Evolutionary conservation across 1,140 invertebrate genomes (phyloP).

Genomic region (Drosophila tsacasi): DNA sequence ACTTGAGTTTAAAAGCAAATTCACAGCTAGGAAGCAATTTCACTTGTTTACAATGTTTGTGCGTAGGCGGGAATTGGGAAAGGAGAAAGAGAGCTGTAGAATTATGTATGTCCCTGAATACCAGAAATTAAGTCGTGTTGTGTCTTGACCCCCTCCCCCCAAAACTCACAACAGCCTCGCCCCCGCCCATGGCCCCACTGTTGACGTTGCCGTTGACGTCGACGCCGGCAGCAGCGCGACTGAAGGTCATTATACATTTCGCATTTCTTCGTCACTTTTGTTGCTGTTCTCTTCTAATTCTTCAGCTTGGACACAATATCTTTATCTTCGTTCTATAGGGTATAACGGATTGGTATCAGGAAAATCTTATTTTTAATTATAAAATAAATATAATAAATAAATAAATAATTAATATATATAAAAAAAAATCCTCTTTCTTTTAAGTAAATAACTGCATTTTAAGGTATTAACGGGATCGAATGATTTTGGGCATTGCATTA

Average conservation of each 20-base stretch:
- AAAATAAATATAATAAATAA: too few relatives aligned
- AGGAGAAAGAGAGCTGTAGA: conserved; percentile 14
- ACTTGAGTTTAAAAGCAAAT: conserved; percentile 33
- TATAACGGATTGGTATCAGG: not conserved
- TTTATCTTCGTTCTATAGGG: not conserved
- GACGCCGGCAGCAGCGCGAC: conserved; percentile 53
- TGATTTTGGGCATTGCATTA: conserved; percentile 21
- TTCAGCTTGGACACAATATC: conserved; percentile 11
- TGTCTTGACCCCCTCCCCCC: conserved; percentile 55
- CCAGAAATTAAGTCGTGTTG: conserved; percentile 71
- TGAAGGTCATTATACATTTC: conserved; percentile 81
- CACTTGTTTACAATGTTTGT: conserved; percentile 76
- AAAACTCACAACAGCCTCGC: conserved; percentile 7
- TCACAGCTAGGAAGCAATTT: conserved; percentile 73
- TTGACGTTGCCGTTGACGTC: conserved; percentile 18
- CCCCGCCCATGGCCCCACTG: conserved; percentile 13
- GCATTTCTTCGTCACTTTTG: conserved; percentile 25
- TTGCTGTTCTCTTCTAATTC: not conserved
- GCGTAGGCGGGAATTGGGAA: conserved; percentile 40
- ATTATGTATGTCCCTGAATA: conserved; percentile 37
- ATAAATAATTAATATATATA: too few relatives aligned
- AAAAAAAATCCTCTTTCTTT: not conserved
- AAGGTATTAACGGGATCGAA: conserved; percentile 3
- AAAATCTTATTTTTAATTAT: too few relatives aligned
- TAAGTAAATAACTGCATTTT: not conserved